Conservation (phyloP, 2,888 invertebrate species). For the Himalopsyche japonica region DNA sequence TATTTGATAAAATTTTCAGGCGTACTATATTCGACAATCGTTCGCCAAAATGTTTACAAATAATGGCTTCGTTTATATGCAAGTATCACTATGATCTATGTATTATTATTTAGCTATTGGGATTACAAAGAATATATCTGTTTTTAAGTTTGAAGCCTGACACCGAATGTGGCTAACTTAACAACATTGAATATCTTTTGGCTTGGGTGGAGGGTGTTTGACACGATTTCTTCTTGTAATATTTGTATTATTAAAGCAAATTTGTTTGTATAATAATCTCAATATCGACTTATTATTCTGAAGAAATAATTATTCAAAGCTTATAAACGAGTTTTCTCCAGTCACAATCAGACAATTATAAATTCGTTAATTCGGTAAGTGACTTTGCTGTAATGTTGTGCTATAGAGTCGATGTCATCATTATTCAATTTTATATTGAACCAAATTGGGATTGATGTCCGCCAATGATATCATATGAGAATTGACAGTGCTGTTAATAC, state of each 20-base stretch:
- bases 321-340: not conserved
- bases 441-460: not conserved
- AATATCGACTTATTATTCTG: not conserved
- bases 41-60: no score
- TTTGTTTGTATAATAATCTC: not conserved
- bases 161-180: conserved; percentile 3
- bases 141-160: not conserved
- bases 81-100: no score
- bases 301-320: not conserved
- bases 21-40: no score
- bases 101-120: no score
- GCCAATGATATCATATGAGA: not conserved
- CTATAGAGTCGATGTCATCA: conserved; percentile 15
- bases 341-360: not conserved
- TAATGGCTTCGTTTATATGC: no score
- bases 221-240: conserved; percentile 25
- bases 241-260: not conserved
- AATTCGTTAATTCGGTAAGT: not conserved
- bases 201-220: conserved; percentile 31
- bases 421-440: conserved; percentile 13
- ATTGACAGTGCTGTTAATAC: not conserved
- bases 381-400: conserved; percentile 17
- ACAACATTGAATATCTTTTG: conserved; percentile 9
- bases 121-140: not conserved
- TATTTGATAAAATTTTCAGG: no score